Conservation (phyloP, 2,797 vertebrate genomes). For the Sorex maritimensis region DNA sequence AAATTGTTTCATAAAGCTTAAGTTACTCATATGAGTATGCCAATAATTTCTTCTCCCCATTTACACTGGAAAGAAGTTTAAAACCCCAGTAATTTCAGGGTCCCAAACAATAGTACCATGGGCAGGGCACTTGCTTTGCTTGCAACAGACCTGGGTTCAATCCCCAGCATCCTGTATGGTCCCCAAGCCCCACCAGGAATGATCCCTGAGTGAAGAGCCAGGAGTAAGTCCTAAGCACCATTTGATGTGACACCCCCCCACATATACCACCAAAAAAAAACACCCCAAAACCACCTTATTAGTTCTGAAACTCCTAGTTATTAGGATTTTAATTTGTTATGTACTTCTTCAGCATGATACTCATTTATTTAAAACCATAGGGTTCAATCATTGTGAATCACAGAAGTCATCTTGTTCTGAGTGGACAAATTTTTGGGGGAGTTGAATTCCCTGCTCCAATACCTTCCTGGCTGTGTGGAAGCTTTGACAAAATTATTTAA, state of each 20-base stretch:
- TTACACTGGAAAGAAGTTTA: conserved; percentile 43
- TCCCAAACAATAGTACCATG: too few relatives aligned
- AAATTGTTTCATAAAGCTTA: conserved; percentile 81
- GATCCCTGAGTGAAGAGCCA: too few relatives aligned
- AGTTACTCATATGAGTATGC: conserved; percentile 84
- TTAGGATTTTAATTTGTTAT: conserved; percentile 11
- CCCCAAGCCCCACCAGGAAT: too few relatives aligned
- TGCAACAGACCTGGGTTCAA: too few relatives aligned
- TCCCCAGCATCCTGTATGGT: too few relatives aligned
- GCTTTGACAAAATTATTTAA: not conserved
- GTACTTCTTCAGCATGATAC: not conserved
- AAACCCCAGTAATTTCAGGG: conserved; percentile 50
- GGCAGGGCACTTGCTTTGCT: too few relatives aligned
- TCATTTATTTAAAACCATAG: conserved; percentile 33
- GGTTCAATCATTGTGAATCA: not conserved
- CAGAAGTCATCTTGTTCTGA: not conserved
- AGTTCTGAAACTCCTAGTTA: conserved; percentile 34
- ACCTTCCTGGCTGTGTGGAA: not conserved
- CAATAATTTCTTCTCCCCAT: conserved; percentile 51
- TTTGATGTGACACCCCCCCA: too few relatives aligned
- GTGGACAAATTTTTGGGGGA: not conserved
- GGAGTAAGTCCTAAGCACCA: too few relatives aligned
- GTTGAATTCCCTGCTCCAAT: not conserved
- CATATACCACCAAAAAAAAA: too few relatives aligned
- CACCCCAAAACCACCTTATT: not conserved